Evolutionary conservation across 2,113 vertebrate species (phyloP), one percentile per base, ranked within the genome.

Genomic region (Lanius ludovicianus): DNA sequence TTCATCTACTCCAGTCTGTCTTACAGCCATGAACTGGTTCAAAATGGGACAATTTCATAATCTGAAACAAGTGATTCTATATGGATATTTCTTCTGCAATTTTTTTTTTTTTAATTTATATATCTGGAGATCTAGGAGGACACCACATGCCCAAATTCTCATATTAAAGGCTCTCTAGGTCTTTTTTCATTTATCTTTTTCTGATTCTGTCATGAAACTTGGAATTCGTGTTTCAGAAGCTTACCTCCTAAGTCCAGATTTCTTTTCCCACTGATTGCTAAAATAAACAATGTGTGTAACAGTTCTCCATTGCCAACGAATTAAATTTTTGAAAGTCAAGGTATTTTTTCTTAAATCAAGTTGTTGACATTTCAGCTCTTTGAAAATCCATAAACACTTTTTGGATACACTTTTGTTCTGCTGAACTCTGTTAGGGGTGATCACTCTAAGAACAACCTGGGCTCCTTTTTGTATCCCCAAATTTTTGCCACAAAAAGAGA

Each of bases 281-380:
- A 53, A 89, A 39, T 9, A 39, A 17, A 10, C 8, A 46, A 37
- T 2, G 11, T 31, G 6, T 1, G 0, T 39, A 39, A 19, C 1
- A 25, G 6, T 25, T 80, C 19, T 50, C 7, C 28, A 16, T 25
- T 52, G 17, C 39, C 13, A 73, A 59, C 28, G 35, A 87, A 59
- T 55, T 27, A 60, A 5, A 4, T 37, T 76, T 82, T 55, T 87
- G 39, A 30, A 76, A 73, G 8, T n/a, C 37, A 41, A 39, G 15
- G 7, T 64, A 5, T 39, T 77, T 49, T 68, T 71, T n/a, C 23
- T 60, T 60, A n/a, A 60, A 73, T 16, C 7, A 64, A 1, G 2
- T 50, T 55, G 6, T 11, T 93, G 52, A 28, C 25, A 19, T 50
- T 90, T 76, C 39, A 71, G 31, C 11, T 75, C 13, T 59, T 20